Evolutionary conservation across 2,888 invertebrate genomes (phyloP), one percentile per base, ranked within the genome.

Genomic region (Mesopsocus fuscifrons): DNA sequence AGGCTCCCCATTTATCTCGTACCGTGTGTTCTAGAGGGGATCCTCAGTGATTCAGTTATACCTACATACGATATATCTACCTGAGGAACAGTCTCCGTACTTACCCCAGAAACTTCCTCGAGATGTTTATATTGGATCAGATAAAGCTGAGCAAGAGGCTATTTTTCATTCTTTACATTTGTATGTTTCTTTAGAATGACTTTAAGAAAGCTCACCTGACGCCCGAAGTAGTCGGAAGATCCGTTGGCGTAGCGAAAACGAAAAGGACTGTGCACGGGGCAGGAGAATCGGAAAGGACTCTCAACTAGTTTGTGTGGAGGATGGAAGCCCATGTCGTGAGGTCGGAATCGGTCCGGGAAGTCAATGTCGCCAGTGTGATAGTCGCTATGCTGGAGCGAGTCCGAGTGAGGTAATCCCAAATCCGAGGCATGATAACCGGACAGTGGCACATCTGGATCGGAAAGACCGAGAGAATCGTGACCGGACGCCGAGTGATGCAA

Each of bases 231-330:
- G 45, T 67, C 67, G 31, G 63, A 59, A 21, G 63, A 64, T 33
- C 67, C 69, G 55, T 69, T 69, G 47, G 66, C 61, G 55, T 64
- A 66, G 47, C 69, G 62, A 57, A 73, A 77, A 49, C 79, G 65
- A 59, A 75, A 78, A 20, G 79, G 78, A 55, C 77, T 78, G 63
- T 79, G 79, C 55, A 79, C 77, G 38, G 79, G 79, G 55, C 79
- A 79, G 55, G 72, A 68, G 56, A 38, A 38, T n/a, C 38, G 17
- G 38, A 38, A 38, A 38, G 38, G 38, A 21, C 38, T 38, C 20
- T 38, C 38, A 13, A 38, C 21, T 13, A 34, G 9, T 20, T 5
- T 21, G 6, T 38, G 17, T 20, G 17, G 38, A 38, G 38, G 38
- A 18, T 38, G 38, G 18, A 38, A 38, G 17, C 38, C 38, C 16